Evolutionary conservation across 2,888 invertebrate genomes (phyloP), one percentile per base, ranked within the genome.

Genomic region (Alsophila aescularia): DNA sequence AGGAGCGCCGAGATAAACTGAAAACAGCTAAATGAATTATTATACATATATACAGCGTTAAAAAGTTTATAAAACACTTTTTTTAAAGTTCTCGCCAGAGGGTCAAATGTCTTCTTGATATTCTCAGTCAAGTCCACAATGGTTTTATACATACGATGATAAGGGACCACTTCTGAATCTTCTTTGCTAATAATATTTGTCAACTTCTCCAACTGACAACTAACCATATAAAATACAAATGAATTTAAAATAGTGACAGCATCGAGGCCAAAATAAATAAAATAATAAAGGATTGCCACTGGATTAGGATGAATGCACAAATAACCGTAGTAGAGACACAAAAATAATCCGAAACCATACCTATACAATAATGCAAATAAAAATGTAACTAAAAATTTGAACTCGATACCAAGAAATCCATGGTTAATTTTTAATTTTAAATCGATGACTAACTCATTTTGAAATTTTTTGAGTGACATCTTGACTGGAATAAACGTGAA

Each of bases 111-210:
- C 12, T 31, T 42, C 29, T 50, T 50, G 1, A 10, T 16, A 1
- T 16, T 16, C 18, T 50, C 50, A 35, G 13, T 18, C 9, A 42
- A 18, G 36, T 50, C 42, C 13, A 50, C 42, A 1, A 43, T 16
- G 12, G 9, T 29, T 42, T 43, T 50, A 16, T 50, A 50, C n/a
- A 29, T 36, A 9, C 31, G 15, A 10, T 41, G 50, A 14, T 50
- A 37, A 6, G 9, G 27, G 0, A 27, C 13, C 7, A 34, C 8
- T n/a, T 36, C 31, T 0, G 13, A 9, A 10, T 29, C 18, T 8
- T 15, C 2, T 8, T 41, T 12, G 1, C 9, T 12, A 9, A 42
- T 5, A 27, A 24, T 24, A 14, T 14, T 34, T 10, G 12, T 35
- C 12, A 50, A 12, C 16, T 10, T 35, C 10, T 27, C 29, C 2